These are phyloP conservation scores for Laothoe populi DNA, from an alignment of 2,888 invertebrate species.

Conservation along the genomic window DNA sequence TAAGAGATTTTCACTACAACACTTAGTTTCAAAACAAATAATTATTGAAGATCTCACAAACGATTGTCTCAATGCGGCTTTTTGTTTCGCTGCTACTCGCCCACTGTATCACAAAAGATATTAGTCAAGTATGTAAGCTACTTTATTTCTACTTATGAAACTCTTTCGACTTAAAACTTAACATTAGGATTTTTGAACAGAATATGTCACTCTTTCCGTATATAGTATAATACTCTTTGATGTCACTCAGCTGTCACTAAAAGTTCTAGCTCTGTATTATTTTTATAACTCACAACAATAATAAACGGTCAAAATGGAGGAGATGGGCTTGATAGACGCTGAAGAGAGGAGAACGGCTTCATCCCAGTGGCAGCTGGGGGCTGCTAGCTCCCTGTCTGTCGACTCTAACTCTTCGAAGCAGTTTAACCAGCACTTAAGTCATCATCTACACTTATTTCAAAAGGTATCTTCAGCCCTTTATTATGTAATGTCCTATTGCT, in stretches of 20 bases:
- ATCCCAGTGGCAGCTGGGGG: slow-evolving; percentile 29
- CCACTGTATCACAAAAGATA: no score
- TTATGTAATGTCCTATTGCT: no score
- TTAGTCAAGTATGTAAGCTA: no score
- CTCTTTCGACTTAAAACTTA: neutral
- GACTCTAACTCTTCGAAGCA: slow-evolving; percentile 26
- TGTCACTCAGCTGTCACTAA: slow-evolving; percentile 11
- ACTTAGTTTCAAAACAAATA: no score
- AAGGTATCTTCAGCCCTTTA: no score
- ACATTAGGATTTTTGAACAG: neutral
- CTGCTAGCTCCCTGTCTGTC: slow-evolving; percentile 13
- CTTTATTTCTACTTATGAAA: neutral
- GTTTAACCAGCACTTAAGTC: slow-evolving; percentile 30
- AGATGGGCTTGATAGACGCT: slow-evolving; percentile 26
- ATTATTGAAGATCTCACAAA: no score
- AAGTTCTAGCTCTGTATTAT: neutral
- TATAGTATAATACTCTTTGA: no score
- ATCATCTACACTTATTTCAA: slow-evolving; percentile 33
- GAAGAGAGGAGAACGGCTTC: slow-evolving; percentile 19
- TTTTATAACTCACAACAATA: neutral
- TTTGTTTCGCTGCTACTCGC: no score
- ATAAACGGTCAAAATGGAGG: slow-evolving; percentile 29
- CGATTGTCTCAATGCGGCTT: no score
- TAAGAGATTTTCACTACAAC: no score
- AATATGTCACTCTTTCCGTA: slow-evolving; percentile 19